Evolutionary conservation across 2,888 invertebrate genomes (phyloP).

Genomic region (Sesia bembeciformis): DNA sequence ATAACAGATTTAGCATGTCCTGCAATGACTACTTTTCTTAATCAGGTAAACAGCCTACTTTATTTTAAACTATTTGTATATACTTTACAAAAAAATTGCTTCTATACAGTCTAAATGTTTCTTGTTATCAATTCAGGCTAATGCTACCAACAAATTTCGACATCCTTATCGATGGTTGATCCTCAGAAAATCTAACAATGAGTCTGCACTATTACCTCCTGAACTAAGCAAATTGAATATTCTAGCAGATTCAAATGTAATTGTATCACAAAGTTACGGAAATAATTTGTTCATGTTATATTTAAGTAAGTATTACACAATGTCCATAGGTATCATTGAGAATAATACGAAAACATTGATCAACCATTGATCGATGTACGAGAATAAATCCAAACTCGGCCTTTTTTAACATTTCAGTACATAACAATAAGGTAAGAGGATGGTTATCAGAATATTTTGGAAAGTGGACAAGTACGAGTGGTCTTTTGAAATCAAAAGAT

Average conservation of each 20-base stretch:
- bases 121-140: slow-evolving; percentile 21
- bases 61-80: not conserved
- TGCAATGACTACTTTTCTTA: slow-evolving; percentile 13
- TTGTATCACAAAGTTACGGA: slow-evolving; percentile 19
- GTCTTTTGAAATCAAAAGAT: slow-evolving; percentile 22
- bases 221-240: slow-evolving; percentile 22
- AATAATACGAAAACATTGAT: no score
- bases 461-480: slow-evolving; percentile 25
- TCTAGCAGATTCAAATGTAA: slow-evolving; percentile 39
- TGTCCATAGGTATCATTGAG: no score
- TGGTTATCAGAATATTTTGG: slow-evolving; percentile 36
- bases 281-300: slow-evolving; percentile 16
- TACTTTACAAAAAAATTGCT: not conserved
- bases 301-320: slow-evolving; percentile 24
- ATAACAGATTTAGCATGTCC: slow-evolving; percentile 20
- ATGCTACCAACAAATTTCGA: slow-evolving; percentile 21
- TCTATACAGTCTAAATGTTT: not conserved
- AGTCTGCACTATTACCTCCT: slow-evolving; percentile 7
- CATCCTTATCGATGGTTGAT: slow-evolving; percentile 43
- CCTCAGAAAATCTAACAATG: slow-evolving; percentile 14
- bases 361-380: no score
- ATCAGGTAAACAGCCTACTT: slow-evolving; percentile 17
- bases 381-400: no score
- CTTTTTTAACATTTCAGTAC: slow-evolving; percentile 20
- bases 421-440: slow-evolving; percentile 25